A percentile compares a stretch with the other conserved stretches of the same genome.
Conservation (phyloP, 2,113 vertebrate genomes). For the Dascyllus trimaculatus region DNA sequence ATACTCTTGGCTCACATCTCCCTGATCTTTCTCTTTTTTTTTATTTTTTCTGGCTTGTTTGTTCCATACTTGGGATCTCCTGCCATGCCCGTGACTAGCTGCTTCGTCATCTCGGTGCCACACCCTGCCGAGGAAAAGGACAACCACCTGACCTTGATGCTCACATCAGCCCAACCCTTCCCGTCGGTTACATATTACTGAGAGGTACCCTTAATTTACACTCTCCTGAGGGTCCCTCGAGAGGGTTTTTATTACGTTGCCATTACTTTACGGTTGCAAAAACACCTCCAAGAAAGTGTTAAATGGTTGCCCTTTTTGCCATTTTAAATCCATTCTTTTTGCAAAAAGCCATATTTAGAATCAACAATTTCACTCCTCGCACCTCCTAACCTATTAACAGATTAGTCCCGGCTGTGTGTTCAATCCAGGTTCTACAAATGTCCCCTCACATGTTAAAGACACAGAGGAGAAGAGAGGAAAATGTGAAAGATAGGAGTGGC, state of each 20-base stretch:
- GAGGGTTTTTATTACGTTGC: conserved; percentile 41
- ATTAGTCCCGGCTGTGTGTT: neutral
- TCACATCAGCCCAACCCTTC: conserved; percentile 61
- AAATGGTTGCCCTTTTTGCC: conserved; percentile 2
- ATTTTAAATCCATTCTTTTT: neutral
- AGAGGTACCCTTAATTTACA: conserved; percentile 51
- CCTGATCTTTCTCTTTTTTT: neutral
- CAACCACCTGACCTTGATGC: conserved; percentile 79
- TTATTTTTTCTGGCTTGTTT: conserved; percentile 30
- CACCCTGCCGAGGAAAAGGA: conserved; percentile 79
- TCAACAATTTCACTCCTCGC: neutral
- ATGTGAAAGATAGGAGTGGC: conserved; percentile 67
- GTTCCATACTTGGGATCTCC: conserved; percentile 69
- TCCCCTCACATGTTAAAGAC: conserved; percentile 1
- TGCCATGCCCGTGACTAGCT: conserved; percentile 71
- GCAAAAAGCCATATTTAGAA: conserved; percentile 26
- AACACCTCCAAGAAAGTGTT: conserved; percentile 17
- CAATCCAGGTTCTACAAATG: neutral
- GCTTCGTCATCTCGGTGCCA: conserved; percentile 81
- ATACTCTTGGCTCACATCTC: conserved; percentile 41
- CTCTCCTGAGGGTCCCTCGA: conserved; percentile 20
- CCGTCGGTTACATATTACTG: conserved; percentile 16
- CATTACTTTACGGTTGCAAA: conserved; percentile 11
- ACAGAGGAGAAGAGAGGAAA: conserved; percentile 37
- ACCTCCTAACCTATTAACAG: neutral